Percentiles rank a stretch among this genome's conserved stretches.
Evolutionary conservation across 2,797 vertebrate genomes (phyloP).

Genomic region (Liparis tanakae): DNA sequence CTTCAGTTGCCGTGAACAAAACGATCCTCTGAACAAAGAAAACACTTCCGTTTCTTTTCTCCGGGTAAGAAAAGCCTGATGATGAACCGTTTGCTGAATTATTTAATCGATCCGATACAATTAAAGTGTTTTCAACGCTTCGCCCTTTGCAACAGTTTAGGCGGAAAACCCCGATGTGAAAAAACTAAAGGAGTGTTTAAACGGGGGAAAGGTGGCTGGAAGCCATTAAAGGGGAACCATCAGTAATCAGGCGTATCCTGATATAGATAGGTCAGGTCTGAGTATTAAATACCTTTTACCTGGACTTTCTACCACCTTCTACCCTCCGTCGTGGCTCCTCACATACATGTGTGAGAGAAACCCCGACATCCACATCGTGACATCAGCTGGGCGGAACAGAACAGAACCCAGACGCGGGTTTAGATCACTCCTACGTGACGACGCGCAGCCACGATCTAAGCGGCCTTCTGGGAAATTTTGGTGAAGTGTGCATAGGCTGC

Average conservation of each 20-base stretch:
- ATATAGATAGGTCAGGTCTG: neutral
- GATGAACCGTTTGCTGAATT: constrained; percentile 43
- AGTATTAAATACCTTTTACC: neutral
- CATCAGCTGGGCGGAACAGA: neutral
- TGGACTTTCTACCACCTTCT: neutral
- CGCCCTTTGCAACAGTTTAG: constrained; percentile 38
- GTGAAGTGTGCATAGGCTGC: neutral
- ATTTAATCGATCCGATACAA: constrained; percentile 37
- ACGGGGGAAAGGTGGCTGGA: neutral
- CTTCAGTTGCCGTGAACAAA: constrained; percentile 20
- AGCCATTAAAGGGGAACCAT: neutral
- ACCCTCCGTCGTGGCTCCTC: too few species aligned
- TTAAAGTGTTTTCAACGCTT: constrained; percentile 2
- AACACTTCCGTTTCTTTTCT: neutral
- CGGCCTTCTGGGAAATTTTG: constrained; percentile 42
- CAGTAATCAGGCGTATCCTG: neutral
- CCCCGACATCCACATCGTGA: neutral
- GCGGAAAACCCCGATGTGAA: constrained; percentile 4
- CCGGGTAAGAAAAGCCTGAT: constrained; percentile 4
- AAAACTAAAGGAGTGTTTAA: constrained; percentile 24
- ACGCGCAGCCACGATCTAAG: neutral
- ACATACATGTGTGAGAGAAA: neutral
- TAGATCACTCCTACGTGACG: constrained; percentile 15
- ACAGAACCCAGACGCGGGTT: constrained; percentile 22
- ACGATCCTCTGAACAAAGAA: constrained; percentile 35